Evolutionary conservation across 23 tunicate genomes (phyloP).

Genomic region (Ascidia mentula): DNA sequence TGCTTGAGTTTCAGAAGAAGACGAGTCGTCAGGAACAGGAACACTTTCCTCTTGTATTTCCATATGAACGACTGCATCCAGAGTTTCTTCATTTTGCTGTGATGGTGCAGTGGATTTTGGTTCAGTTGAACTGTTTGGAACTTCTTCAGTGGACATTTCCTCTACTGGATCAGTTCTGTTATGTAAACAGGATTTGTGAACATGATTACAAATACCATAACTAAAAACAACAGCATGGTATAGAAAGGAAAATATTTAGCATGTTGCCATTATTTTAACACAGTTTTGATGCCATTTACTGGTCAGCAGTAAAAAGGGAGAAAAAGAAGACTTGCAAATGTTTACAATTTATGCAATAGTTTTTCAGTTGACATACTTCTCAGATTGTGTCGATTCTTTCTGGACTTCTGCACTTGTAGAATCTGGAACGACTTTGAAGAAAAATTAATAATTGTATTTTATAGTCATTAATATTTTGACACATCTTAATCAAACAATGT

Average conservation of each 20-base stretch:
- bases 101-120: background rate
- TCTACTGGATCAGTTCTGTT: background rate
- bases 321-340: too few relatives aligned
- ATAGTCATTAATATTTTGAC: background rate
- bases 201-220: background rate
- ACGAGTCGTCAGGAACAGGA: background rate
- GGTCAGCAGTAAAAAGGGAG: too few relatives aligned
- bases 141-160: background rate
- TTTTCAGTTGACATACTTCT: background rate
- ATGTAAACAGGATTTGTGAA: background rate
- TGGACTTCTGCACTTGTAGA: slow-evolving; percentile 22
- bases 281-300: too few relatives aligned
- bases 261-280: too few relatives aligned
- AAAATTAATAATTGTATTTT: background rate
- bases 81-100: background rate
- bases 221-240: too few relatives aligned
- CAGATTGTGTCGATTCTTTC: slow-evolving; percentile 21
- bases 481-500: background rate
- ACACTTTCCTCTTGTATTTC: slow-evolving; percentile 37
- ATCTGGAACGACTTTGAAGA: slow-evolving; percentile 28
- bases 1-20: background rate
- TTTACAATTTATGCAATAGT: too few relatives aligned
- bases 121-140: background rate
- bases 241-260: too few relatives aligned
- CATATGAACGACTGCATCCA: slow-evolving; percentile 24